Evolutionary conservation across 1,140 invertebrate species (phyloP).

Genomic region (Drosophila suzukii): DNA sequence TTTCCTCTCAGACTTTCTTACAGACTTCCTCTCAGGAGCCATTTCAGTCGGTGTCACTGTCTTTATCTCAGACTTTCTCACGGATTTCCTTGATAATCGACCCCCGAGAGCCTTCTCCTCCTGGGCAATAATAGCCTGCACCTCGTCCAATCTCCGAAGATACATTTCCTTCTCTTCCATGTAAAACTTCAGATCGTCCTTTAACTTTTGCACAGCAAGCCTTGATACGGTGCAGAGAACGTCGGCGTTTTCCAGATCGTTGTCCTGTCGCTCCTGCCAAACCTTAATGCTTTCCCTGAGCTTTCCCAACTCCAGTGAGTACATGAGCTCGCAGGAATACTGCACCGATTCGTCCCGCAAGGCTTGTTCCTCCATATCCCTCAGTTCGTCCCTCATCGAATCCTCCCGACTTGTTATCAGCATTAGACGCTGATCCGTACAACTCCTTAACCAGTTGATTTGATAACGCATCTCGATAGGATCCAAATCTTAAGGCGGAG

Average conservation of each 20-base stretch:
- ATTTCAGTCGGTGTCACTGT: not conserved
- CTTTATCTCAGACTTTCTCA: not conserved
- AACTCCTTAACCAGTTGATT: conserved; percentile 45
- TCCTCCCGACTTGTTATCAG: conserved; percentile 13
- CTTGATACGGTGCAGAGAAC: conserved; percentile 16
- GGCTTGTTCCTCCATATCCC: not conserved
- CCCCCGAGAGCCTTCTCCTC: not conserved
- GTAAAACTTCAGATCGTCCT: conserved; percentile 49
- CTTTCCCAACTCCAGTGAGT: conserved; percentile 14
- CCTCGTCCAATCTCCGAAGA: conserved; percentile 32
- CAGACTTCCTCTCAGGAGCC: not conserved
- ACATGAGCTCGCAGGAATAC: conserved; percentile 2
- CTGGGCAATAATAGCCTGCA: conserved; percentile 21
- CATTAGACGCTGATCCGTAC: conserved; percentile 29
- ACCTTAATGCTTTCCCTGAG: not conserved
- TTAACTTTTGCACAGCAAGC: conserved; percentile 24
- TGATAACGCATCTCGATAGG: conserved; percentile 55
- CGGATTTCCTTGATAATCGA: not conserved
- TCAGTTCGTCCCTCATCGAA: not conserved
- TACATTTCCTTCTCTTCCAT: conserved; percentile 40
- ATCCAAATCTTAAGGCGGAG: conserved; percentile 15
- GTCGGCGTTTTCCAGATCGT: conserved; percentile 42
- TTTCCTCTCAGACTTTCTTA: not conserved
- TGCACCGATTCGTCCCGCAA: not conserved
- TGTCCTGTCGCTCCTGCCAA: conserved; percentile 32